Base-by-base conservation (phyloP, 2,888 invertebrate genomes). In the Dynastes hyllus region DNA sequence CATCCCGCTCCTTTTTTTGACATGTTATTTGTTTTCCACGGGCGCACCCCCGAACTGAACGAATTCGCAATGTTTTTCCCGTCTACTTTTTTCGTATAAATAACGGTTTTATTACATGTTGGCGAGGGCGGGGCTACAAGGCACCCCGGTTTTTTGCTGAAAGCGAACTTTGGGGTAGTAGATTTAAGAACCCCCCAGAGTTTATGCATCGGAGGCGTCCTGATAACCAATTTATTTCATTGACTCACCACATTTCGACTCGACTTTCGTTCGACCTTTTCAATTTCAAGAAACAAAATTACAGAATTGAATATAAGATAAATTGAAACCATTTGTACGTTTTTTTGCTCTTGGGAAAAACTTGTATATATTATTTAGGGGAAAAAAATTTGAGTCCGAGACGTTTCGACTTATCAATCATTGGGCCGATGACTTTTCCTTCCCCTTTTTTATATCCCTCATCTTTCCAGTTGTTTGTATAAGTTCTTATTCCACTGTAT, bases 191-290 rank as follows among this genome's bases (percentile, higher is more conserved):
- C 81, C 81, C 83, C 81, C 81, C 82, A 82, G 80, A 77, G 78
- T 82, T 85, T 84, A 86, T 85, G 84, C 85, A 86, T 85, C 84
- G 85, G 81, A 83, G 73, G 84, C 81, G 84, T 83, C 84, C 81
- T 83, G 84, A 84, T 85, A 86, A 85, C 85, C 86, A 86, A 86
- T 86, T 86, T 85, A 85, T 85, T 85, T 85, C 85, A 85, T 85
- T 84, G 85, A 84, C 84, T 85, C 84, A 83, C 85, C 85, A 84
- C 85, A 85, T 86, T 85, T 85, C 82, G 84, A 82, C 76, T 80
- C 82, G 83, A 84, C 85, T 85, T 78, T 84, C 86, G 86, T 85
- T 86, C 85, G 83, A 83, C 82, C 84, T 86, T 86, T 86, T 86
- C 86, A 86, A 84, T 84, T 86, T 84, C 84, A 82, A 82, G 84